A percentile compares a stretch with the other conserved stretches of the same genome.
Conservation (phyloP, 2,888 invertebrate species). For the Drosophila anomalipes region DNA sequence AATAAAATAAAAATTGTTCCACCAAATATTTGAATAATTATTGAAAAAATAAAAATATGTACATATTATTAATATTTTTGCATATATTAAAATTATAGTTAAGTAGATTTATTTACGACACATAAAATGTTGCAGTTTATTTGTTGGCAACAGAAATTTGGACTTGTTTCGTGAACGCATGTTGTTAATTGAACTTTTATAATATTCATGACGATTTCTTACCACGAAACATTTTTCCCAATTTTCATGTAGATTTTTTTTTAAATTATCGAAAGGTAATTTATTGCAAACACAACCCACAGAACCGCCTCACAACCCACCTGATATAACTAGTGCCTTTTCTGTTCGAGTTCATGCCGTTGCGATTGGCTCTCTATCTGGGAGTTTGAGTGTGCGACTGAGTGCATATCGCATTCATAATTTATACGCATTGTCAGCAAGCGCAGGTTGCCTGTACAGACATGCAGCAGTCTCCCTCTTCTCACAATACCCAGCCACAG, state of each 20-base stretch:
- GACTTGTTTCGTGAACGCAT: not conserved
- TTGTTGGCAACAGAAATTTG: not conserved
- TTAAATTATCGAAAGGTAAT: constrained; percentile 18
- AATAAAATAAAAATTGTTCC: not conserved
- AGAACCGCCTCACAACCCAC: not conserved
- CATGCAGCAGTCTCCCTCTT: constrained; percentile 1
- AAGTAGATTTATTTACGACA: not conserved
- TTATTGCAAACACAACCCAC: not conserved
- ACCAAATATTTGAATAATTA: not conserved
- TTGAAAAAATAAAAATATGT: not conserved
- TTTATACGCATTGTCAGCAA: constrained; percentile 77
- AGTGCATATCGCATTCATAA: constrained; percentile 73
- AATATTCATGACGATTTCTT: not conserved
- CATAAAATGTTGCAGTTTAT: not conserved
- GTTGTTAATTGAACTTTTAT: not conserved
- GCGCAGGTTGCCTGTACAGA: constrained; percentile 60
- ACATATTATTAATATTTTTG: not conserved
- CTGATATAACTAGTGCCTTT: not conserved
- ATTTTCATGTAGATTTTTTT: not conserved
- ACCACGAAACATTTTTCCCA: not conserved
- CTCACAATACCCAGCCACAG: not conserved
- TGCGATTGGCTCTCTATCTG: constrained; percentile 35
- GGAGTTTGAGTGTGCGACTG: constrained; percentile 48
- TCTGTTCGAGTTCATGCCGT: not conserved
- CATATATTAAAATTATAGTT: not conserved